These are phyloP conservation scores for Mayetiola destructor DNA, from an alignment of 2,888 invertebrate species.

Conservation along the genomic window DNA sequence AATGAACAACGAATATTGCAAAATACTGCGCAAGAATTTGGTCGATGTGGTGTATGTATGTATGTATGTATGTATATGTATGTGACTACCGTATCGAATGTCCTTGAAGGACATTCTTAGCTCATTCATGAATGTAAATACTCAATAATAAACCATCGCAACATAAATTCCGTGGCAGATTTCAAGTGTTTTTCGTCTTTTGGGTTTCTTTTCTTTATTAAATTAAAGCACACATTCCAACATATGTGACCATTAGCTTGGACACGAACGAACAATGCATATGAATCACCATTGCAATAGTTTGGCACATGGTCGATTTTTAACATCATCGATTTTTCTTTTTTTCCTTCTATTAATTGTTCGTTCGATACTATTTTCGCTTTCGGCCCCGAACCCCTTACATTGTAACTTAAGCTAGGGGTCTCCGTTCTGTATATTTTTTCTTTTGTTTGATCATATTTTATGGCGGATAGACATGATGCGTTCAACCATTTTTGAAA, in stretches of 20 bases:
- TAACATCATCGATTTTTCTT: not conserved
- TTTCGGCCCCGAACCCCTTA: too few relatives aligned
- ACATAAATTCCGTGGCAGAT: conserved; percentile 5
- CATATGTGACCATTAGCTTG: too few relatives aligned
- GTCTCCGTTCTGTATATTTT: too few relatives aligned
- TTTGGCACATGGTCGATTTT: conserved; percentile 3
- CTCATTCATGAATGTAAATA: conserved; percentile 8
- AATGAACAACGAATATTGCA: not conserved
- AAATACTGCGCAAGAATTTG: conserved; percentile 11
- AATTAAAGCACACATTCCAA: too few relatives aligned
- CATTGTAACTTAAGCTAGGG: too few relatives aligned
- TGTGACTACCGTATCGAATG: not conserved
- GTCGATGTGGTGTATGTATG: too few relatives aligned
- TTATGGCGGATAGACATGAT: too few relatives aligned
- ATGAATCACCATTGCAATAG: not conserved
- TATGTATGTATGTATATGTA: not conserved
- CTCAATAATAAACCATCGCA: conserved; percentile 10
- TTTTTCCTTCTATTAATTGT: not conserved
- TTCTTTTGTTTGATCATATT: too few relatives aligned
- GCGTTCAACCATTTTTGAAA: too few relatives aligned
- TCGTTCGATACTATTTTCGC: not conserved
- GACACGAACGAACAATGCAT: too few relatives aligned
- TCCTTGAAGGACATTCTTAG: conserved; percentile 7
- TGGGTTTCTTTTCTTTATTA: not conserved
- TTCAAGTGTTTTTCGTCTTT: not conserved